A percentile compares a stretch with the other conserved stretches of the same genome.
Evolutionary conservation across 2,888 invertebrate genomes (phyloP).

Genomic region (Philereme vetulata): DNA sequence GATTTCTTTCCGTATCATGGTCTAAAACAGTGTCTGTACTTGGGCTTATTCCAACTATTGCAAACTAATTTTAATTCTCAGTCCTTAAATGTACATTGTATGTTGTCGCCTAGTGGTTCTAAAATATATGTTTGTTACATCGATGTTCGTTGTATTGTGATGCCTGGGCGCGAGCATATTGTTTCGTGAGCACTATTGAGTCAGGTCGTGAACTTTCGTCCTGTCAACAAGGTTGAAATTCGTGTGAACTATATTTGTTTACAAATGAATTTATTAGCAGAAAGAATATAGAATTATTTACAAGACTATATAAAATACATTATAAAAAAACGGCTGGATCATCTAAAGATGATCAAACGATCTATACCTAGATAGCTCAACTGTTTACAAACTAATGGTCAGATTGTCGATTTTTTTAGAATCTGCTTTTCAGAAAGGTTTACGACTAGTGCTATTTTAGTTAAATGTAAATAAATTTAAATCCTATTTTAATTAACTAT

Average conservation of each 20-base stretch:
- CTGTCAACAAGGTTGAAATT: constrained; percentile 26
- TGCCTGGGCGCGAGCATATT: constrained; percentile 16
- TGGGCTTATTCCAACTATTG: constrained; percentile 4
- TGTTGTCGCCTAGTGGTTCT: constrained; percentile 5
- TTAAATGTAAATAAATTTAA: too few species aligned
- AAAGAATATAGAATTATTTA: too few species aligned
- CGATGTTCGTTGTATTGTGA: constrained; percentile 17
- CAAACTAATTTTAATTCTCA: neutral
- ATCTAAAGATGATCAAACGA: too few species aligned
- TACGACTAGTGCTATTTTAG: too few species aligned
- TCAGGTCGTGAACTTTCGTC: constrained; percentile 34
- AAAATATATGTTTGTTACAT: constrained; percentile 7
- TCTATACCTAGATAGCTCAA: too few species aligned
- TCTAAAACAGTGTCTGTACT: constrained; percentile 8
- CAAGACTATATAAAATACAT: too few species aligned
- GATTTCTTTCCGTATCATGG: constrained; percentile 27
- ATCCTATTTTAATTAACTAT: constrained; percentile 2
- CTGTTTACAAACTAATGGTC: too few species aligned
- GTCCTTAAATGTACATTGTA: neutral
- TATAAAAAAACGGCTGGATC: too few species aligned
- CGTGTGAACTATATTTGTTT: constrained; percentile 19
- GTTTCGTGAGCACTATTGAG: constrained; percentile 29
- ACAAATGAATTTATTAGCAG: neutral
- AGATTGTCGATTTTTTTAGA: too few species aligned
- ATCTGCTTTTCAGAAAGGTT: too few species aligned